Percentiles rank a stretch among this genome's conserved stretches.
These are phyloP conservation scores for Drosophila kuntzei DNA, from an alignment of 2,888 invertebrate species.

Conservation along the genomic window DNA sequence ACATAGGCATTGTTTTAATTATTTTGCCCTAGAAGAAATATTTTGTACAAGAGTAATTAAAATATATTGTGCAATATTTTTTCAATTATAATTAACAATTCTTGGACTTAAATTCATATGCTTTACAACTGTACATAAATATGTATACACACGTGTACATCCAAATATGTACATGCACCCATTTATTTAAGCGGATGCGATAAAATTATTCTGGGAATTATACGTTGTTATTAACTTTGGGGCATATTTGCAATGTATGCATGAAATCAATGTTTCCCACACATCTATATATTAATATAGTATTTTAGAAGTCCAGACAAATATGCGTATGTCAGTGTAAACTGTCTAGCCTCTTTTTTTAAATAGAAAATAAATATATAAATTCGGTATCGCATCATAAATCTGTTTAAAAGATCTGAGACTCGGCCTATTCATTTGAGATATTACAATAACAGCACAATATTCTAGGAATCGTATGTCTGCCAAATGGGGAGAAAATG, in stretches of 20 bases:
- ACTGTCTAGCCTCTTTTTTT: constrained; percentile 15
- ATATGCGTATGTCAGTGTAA: not conserved
- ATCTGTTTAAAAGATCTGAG: constrained; percentile 11
- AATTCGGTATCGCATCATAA: constrained; percentile 5
- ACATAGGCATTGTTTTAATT: not conserved
- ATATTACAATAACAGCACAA: constrained; percentile 6
- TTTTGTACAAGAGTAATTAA: not conserved
- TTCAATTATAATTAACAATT: constrained; percentile 1
- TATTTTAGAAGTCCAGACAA: not conserved
- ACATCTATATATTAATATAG: not conserved
- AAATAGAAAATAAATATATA: constrained; percentile 10
- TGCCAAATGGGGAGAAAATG: not conserved
- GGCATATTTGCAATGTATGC: constrained; percentile 9
- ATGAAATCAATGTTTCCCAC: constrained; percentile 1
- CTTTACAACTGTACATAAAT: no score
- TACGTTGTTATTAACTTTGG: constrained; percentile 8
- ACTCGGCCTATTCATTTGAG: not conserved
- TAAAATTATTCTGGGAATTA: constrained; percentile 6
- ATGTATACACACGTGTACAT: not conserved
- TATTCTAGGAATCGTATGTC: constrained; percentile 8
- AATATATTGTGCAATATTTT: not conserved
- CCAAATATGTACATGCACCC: not conserved
- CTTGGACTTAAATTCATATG: no score
- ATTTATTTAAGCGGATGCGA: constrained; percentile 4
- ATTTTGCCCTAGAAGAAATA: not conserved